A percentile compares a stretch with the other conserved stretches of the same genome.
phyloP scores from a whole-genome alignment of 2,797 vertebrate genomes.

The Adelosebastes latens region DNA sequence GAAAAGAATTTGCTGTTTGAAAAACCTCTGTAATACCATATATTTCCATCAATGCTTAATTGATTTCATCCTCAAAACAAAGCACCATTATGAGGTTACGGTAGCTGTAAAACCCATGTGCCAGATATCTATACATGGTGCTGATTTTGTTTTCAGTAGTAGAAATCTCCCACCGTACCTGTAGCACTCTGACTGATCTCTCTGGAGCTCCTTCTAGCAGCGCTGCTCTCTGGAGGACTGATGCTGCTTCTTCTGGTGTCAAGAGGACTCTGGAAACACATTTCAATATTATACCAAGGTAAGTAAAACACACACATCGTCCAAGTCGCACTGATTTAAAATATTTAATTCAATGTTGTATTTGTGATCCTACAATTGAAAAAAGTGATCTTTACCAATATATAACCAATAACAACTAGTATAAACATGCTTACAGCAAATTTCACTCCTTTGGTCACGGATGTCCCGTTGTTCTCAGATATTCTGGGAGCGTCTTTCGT shows the following conservation, averaged over 20 bases:
- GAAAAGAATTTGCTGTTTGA: too few species aligned
- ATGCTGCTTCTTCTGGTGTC: constrained; percentile 56
- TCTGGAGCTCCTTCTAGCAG: constrained; percentile 63
- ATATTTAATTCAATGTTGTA: too few species aligned
- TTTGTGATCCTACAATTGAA: too few species aligned
- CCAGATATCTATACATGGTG: background rate
- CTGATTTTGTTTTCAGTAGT: background rate
- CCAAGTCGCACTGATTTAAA: too few species aligned
- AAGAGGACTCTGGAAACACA: constrained; percentile 80
- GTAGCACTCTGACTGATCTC: constrained; percentile 59
- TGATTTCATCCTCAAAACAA: background rate
- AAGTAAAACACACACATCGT: background rate
- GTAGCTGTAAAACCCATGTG: background rate
- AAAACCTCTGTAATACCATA: background rate
- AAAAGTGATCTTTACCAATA: background rate
- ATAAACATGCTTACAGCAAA: constrained; percentile 78
- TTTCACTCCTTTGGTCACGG: constrained; percentile 69
- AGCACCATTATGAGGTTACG: background rate
- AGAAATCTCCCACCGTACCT: constrained; percentile 68
- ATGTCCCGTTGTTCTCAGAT: constrained; percentile 34
- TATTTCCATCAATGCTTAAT: background rate
- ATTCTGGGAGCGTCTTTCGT: constrained; percentile 27
- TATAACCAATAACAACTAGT: background rate
- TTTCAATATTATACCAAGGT: background rate
- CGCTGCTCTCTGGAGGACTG: constrained; percentile 59